A percentile compares a stretch with the other conserved stretches of the same genome.
Conservation (phyloP, 2,113 vertebrate genomes). For the Syngnathus scovelli region DNA sequence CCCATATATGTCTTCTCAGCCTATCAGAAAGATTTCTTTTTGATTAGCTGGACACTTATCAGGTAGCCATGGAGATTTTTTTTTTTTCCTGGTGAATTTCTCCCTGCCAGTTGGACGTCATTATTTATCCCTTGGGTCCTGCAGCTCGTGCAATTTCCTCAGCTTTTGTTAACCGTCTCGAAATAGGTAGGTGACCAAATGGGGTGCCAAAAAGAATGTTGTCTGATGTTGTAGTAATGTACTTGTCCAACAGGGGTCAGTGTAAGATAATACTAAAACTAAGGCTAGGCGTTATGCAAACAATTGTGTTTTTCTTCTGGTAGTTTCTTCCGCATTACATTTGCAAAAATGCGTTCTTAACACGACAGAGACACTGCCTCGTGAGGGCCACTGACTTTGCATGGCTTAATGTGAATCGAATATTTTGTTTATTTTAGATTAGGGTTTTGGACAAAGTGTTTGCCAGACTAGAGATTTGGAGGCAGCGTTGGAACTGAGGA, state of each 20-base stretch:
- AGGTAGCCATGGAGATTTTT: neutral
- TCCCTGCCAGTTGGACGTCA: neutral
- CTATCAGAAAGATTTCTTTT: neutral
- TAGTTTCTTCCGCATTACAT: neutral
- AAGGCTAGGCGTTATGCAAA: too few species aligned
- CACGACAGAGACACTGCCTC: neutral
- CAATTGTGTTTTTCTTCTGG: too few species aligned
- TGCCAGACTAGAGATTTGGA: constrained; percentile 33
- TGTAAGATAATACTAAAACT: constrained; percentile 25
- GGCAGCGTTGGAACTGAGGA: constrained; percentile 19
- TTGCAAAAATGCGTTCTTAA: neutral
- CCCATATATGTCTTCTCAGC: too few species aligned
- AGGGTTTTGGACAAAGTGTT: constrained; percentile 1
- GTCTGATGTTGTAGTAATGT: constrained; percentile 21
- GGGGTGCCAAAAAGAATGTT: neutral
- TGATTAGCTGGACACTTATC: neutral
- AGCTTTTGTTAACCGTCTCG: neutral
- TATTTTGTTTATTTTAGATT: constrained; percentile 2
- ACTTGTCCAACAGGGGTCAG: constrained; percentile 42
- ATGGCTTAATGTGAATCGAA: neutral
- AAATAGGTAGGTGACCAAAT: neutral
- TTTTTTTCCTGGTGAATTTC: neutral
- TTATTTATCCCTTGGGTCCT: neutral
- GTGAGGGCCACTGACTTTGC: neutral
- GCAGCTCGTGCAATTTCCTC: neutral